Evolutionary conservation across 2,113 vertebrate genomes (phyloP).

Genomic region (Atractosteus spatula): DNA sequence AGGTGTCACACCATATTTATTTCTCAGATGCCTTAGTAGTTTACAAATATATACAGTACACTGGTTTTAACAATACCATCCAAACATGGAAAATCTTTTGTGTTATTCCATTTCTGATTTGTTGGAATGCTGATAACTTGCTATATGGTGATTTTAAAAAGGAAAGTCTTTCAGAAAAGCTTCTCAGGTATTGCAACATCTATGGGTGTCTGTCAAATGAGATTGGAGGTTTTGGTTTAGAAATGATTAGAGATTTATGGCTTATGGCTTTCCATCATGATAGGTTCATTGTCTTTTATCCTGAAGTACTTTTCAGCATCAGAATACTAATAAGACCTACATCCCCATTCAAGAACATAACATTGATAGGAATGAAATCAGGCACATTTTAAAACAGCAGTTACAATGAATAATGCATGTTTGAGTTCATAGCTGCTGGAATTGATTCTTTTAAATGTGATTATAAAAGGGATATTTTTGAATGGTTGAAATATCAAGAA

Average conservation of each 20-base stretch:
- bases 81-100: neutral
- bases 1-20: no score
- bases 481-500: no score
- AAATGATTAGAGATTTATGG: conserved; percentile 2
- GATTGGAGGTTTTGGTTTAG: no score
- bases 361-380: no score
- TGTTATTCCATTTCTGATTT: neutral
- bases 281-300: neutral
- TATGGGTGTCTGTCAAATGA: neutral
- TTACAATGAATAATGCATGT: no score
- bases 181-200: neutral
- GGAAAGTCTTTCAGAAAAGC: neutral
- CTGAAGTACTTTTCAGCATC: neutral
- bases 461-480: no score
- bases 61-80: neutral
- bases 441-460: no score
- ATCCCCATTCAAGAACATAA: no score
- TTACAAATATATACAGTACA: neutral
- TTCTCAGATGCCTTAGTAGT: neutral
- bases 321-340: neutral
- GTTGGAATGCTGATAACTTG: neutral
- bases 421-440: no score
- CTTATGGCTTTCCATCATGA: neutral
- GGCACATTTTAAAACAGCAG: no score
- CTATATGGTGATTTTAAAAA: neutral